Evolutionary conservation across 2,113 vertebrate genomes (phyloP).

Genomic region (Addax nasomaculatus): DNA sequence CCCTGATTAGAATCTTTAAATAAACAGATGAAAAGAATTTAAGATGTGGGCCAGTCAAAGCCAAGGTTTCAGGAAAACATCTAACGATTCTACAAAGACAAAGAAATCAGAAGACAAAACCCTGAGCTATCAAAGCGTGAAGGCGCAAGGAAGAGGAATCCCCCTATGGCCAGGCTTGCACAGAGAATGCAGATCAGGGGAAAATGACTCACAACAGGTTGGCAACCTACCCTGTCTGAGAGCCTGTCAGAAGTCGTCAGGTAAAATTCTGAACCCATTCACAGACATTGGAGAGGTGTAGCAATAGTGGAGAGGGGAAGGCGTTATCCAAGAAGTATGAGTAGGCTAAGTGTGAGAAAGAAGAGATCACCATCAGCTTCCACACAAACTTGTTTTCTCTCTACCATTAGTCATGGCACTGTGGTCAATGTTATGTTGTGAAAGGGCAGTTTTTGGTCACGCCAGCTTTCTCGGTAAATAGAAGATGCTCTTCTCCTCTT

Average conservation of each 20-base stretch:
- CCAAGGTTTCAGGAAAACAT: neutral
- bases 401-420: neutral
- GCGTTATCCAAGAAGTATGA: neutral
- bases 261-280: neutral
- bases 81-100: neutral
- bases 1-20: neutral
- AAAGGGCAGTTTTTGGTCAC: neutral
- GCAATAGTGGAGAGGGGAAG: neutral
- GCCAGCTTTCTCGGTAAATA: neutral
- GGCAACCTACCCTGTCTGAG: neutral
- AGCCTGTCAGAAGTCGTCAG: neutral
- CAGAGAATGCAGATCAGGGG: neutral
- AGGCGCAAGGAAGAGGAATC: neutral
- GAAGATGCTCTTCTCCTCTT: neutral
- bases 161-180: neutral
- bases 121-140: neutral
- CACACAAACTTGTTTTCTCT: neutral
- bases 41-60: neutral
- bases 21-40: neutral
- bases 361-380: neutral
- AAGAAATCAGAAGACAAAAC: neutral
- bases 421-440: neutral
- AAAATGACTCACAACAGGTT: neutral
- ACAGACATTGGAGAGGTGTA: too few species aligned
- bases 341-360: neutral